phyloP scores from a whole-genome alignment of 2,797 vertebrate genomes.

The Cyclopterus lumpus region DNA sequence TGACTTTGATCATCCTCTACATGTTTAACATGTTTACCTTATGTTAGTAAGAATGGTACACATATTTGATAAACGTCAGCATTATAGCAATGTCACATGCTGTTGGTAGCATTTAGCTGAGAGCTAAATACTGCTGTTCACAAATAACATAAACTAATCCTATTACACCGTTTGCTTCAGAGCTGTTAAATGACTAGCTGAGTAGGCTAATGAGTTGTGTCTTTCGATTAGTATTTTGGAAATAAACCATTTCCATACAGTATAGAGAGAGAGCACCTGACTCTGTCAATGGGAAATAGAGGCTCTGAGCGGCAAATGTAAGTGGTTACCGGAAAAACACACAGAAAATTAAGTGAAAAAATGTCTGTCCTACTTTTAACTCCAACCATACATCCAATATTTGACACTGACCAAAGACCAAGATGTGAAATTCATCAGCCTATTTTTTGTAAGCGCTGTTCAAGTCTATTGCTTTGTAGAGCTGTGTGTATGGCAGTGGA shows the following conservation, averaged over 20 bases:
- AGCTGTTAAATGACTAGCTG: neutral
- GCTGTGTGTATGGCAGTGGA: constrained; percentile 3
- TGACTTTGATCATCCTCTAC: rapidly evolving
- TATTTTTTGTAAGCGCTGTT: constrained; percentile 15
- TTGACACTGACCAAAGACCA: constrained; percentile 10
- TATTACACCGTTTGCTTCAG: neutral
- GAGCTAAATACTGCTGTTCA: neutral
- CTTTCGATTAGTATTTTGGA: neutral
- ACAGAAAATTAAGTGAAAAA: neutral
- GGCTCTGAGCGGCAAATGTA: no score
- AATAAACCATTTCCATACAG: neutral
- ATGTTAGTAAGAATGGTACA: no score
- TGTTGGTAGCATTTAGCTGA: neutral
- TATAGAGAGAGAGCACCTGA: neutral
- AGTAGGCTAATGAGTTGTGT: neutral
- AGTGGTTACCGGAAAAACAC: neutral
- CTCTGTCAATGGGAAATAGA: neutral
- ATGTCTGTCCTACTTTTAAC: neutral
- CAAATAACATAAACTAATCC: neutral
- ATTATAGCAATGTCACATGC: neutral
- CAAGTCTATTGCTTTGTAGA: neutral
- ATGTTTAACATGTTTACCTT: neutral
- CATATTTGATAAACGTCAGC: no score
- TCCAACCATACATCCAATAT: neutral
- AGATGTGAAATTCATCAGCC: constrained; percentile 42